Evolutionary conservation across 2,113 vertebrate species (phyloP), one percentile per base, ranked within the genome.

Genomic region (Oostethus manadensis): DNA sequence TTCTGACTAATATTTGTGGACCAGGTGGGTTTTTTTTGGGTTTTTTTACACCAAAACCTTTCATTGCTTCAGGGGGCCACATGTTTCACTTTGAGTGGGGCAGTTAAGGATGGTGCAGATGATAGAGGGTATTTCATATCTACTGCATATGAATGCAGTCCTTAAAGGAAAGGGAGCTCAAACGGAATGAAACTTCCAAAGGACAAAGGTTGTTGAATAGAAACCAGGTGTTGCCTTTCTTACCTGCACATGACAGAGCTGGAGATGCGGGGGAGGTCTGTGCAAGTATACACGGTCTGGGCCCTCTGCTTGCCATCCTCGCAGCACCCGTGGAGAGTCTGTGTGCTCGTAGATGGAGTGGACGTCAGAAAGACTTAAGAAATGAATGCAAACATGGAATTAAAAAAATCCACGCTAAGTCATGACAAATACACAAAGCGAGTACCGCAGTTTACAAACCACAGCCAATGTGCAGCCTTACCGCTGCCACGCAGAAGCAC

Each of bases 211-310:
- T 0, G 4, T 9, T 26, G 5, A 0, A 42, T 14, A 21, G 11
- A 62, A 74, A 74, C 50, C 68, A 73, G 65, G 58, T 80, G 71
- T 71, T 67, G 9, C 33, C 5, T 38, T 13, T 11, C 66, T 6
- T 78, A 97, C 94, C 90, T 93, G 92, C 94, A 96, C 60, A 83
- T 87, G 64, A 66, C 74, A 59, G 89, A 88, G 8, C 85, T 76
- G 0, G 91, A 78, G 57, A 86, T n/a, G 1, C 75, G 68, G 0
- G 89, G 91, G 43, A 91, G 80, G 1, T 84, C 63, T 15, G 78
- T 8, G 67, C 94, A 97, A 64, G 88, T 81, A 14, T 71, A 76
- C 60, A 86, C 84, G 50, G 74, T 56, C 11, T 70, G 81, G 56
- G 88, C 94, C 73, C 83, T 86, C 1, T 71, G 72, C 20, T 83